Evolutionary conservation across 2,113 vertebrate genomes (phyloP), one percentile per base, ranked within the genome.

Genomic region (Lagopus muta): DNA sequence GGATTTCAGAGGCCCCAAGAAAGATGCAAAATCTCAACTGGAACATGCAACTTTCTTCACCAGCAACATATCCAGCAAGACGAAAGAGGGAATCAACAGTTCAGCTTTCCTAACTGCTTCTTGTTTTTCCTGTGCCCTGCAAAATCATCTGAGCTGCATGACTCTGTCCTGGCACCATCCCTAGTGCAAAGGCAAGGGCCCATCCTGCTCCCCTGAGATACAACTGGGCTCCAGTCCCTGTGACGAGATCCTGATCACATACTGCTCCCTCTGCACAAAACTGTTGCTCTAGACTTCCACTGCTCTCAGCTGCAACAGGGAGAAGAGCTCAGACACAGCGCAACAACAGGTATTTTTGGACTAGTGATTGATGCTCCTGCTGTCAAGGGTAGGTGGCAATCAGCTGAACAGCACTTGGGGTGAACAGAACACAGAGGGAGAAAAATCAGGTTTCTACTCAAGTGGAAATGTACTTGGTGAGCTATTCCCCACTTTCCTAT

Each of bases 371-470:
- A 81, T 85, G 71, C 36, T 93, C 21, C 75, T 74, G 75, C 60
- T 77, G 13, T n/a, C 84, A 67, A 50, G 55, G 78, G 47, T 40
- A 80, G 84, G 87, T 91, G 89, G 43, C 75, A 83, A 89, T 80
- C 89, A 86, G 79, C 60, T 83, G 82, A 93, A 58, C 78, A 89
- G 82, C 82, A 77, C 78, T 70, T 72, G 52, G 87, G 74, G 8
- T 43, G 79, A 86, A 75, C 40, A 88, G 57, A 61, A 83, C 0
- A 4, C 0, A 3, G 34, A 70, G 27, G 61, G 54, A 76, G 47
- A 83, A 61, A 94, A 89, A 78, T 70, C 75, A 95, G 87, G 32
- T 86, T 77, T 91, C 47, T 1, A 2, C 61, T 64, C 72, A 80
- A 64, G 65, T 80, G 82, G 42, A 86, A 73, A 65, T 28, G 22